Evolutionary conservation across 2,797 vertebrate genomes (phyloP), one percentile per base, ranked within the genome.

Genomic region (Moxostoma hubbsi): DNA sequence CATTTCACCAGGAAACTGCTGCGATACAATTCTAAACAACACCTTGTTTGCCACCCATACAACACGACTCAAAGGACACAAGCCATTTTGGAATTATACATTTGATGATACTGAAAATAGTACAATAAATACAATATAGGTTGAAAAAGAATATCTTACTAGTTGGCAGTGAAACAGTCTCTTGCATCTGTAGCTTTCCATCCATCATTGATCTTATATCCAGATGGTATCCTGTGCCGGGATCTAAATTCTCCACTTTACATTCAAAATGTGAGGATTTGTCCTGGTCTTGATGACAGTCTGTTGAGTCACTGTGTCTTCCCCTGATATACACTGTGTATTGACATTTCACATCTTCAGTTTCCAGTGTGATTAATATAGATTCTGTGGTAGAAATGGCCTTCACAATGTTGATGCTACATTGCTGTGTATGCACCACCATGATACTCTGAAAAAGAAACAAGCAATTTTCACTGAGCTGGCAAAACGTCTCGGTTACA

Each of bases 171-270:
- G 88, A 92, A 77, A 91, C 0, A 66, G 89, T 92, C 0, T 55
- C 54, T 1, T 73, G 47, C 70, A 89, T 91, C 0, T 61, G 58
- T 1, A 68, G 54, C 65, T 86, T 67, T 2, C 18, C 0, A 43
- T 86, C 84, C 0, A 1, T 77, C 65, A 72, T 83, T 0, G 92
- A 91, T 7, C 3, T 77, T 11, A 93, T 75, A 61, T 85, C 84
- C 83, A 94, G 89, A 68, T 75, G 66, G 81, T 93, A 89, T 54
- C 79, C 9, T 0, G 88, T 88, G 89, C 87, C 89, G 92, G 87
- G 9, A 79, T 87, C 57, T 82, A 87, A 85, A 92, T 1, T 83
- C 63, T 79, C 82, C 54, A 83, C 83, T 1, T 74, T 79, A 67
- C 79, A 83, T 12, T 15, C 0, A 54, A 74, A 77, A 11, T 53